Percentiles rank a stretch among this genome's conserved stretches.
These are phyloP conservation scores for Pogonognathellus flavescens DNA, from an alignment of 1,140 invertebrate species.

Conservation along the genomic window DNA sequence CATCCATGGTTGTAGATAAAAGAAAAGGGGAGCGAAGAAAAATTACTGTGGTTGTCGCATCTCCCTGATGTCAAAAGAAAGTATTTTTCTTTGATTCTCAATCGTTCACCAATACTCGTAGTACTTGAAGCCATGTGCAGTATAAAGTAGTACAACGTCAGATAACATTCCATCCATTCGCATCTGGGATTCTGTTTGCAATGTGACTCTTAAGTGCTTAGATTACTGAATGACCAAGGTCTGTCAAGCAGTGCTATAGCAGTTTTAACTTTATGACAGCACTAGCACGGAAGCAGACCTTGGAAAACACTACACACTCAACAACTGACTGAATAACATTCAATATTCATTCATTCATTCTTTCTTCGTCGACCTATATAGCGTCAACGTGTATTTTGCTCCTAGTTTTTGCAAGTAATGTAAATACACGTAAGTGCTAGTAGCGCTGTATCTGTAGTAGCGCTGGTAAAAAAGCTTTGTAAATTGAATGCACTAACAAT, in stretches of 20 bases:
- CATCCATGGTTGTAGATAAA: not conserved
- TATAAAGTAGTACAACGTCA: not conserved
- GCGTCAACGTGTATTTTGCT: not conserved
- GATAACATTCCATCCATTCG: constrained; percentile 4
- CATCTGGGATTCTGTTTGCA: not conserved
- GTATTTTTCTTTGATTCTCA: constrained; percentile 2
- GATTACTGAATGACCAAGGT: not conserved
- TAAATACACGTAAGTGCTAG: too few relatives aligned
- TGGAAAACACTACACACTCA: not conserved
- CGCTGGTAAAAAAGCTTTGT: too few relatives aligned
- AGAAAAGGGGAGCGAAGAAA: constrained; percentile 8
- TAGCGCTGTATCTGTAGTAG: too few relatives aligned
- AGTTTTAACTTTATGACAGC: not conserved
- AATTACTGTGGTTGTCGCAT: constrained; percentile 40
- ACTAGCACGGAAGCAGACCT: not conserved
- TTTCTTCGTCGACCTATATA: not conserved
- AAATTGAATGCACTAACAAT: too few relatives aligned
- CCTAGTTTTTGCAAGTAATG: not conserved
- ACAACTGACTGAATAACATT: not conserved
- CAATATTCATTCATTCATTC: not conserved
- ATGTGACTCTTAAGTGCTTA: not conserved
- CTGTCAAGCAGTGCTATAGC: not conserved
- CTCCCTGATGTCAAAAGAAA: constrained; percentile 21
- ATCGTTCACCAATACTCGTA: not conserved
- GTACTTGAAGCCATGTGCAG: not conserved